Evolutionary conservation across 23 tunicate genomes (phyloP).

Genomic region (Botrylloides violaceus): DNA sequence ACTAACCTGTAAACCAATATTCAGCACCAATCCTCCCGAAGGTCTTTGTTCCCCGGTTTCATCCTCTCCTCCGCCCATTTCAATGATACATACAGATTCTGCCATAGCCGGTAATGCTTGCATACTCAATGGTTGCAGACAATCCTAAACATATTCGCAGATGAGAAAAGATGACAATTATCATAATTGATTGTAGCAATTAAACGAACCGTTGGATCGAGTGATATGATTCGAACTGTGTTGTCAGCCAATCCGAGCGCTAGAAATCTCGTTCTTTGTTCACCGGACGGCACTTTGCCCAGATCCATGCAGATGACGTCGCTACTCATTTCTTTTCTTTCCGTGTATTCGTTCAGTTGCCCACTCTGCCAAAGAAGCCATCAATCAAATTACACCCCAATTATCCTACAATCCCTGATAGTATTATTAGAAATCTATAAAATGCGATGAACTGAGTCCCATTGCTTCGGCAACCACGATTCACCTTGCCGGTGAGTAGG

Average conservation of each 20-base stretch:
- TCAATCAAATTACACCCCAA: no score
- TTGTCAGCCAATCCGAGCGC: conserved; percentile 97
- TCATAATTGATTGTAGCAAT: no score
- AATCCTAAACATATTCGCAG: no score
- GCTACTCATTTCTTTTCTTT: conserved; percentile 89
- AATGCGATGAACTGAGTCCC: no score
- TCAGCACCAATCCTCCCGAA: conserved; percentile 79
- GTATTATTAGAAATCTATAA: no score
- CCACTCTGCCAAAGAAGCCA: conserved; percentile 50
- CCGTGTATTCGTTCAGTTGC: conserved; percentile 96
- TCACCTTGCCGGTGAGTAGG: no score
- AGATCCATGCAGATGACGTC: conserved; percentile 92
- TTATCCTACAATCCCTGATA: no score
- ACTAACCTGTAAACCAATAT: conserved; percentile 88
- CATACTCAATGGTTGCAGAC: conserved; percentile 96
- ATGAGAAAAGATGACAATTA: no score
- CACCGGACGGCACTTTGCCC: conserved; percentile 82
- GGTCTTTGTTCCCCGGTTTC: conserved; percentile 67
- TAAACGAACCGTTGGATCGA: conserved; percentile 72
- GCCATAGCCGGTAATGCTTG: conserved; percentile 94
- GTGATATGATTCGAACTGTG: conserved; percentile 90
- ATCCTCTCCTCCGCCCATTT: conserved; percentile 89
- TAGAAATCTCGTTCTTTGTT: conserved; percentile 84
- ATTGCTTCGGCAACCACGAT: no score
- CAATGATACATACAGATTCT: conserved; percentile 89